phyloP scores from a whole-genome alignment of 2,113 vertebrate genomes.

The Rhea americana region DNA sequence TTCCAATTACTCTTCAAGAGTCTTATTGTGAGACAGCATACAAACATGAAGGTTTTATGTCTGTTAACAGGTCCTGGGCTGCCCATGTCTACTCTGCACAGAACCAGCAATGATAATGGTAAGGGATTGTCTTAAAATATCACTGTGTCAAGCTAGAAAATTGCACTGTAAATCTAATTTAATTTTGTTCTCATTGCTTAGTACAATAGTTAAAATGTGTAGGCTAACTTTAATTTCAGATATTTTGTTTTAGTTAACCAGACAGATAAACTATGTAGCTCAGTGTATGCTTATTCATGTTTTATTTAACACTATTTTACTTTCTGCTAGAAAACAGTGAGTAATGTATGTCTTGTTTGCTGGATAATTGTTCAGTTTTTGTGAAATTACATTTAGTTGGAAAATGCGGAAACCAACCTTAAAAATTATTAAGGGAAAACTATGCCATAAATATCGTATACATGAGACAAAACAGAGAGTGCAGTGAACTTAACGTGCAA shows the following conservation, averaged over 20 bases:
- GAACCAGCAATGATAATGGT: slow-evolving; percentile 80
- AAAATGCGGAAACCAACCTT: background rate
- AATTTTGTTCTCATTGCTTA: background rate
- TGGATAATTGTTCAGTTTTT: slow-evolving; percentile 6
- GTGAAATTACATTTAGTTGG: background rate
- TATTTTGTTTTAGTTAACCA: background rate
- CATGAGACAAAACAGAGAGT: background rate
- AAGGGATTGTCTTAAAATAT: slow-evolving; percentile 7
- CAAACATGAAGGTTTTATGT: slow-evolving; percentile 8
- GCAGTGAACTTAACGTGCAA: background rate
- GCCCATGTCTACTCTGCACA: slow-evolving; percentile 82
- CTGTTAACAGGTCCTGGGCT: slow-evolving; percentile 86
- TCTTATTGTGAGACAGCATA: background rate
- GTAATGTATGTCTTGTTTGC: background rate
- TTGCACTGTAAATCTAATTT: background rate
- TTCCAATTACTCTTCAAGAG: background rate
- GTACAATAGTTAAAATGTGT: background rate
- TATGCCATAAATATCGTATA: background rate
- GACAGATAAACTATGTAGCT: background rate
- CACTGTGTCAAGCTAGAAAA: background rate
- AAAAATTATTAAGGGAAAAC: background rate
- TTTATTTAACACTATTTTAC: slow-evolving; percentile 2
- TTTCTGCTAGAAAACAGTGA: slow-evolving; percentile 15
- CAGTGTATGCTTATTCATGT: background rate
- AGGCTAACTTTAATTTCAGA: background rate